Base-by-base conservation (phyloP, 2,888 invertebrate genomes). In the Orchesella flavescens region DNA sequence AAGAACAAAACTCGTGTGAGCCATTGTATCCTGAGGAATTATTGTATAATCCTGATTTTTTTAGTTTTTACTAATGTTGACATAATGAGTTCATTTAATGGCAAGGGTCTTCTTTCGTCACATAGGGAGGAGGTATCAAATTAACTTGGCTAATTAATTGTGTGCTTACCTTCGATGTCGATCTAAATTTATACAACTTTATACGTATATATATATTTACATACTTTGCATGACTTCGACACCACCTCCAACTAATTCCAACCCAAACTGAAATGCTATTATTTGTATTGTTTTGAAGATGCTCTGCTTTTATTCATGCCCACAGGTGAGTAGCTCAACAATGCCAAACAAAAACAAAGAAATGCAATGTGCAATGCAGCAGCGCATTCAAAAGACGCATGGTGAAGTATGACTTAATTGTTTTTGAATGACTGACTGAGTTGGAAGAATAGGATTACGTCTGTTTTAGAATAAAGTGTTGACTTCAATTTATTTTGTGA, bases 1-100 rank as follows among this genome's bases (percentile, higher is more conserved):
- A 49, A 49, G n/a, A 49, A 49, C 49, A 49, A 49, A 49, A 15
- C 12, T 49, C 12, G 13, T 19, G 21, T 57, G 1, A 57, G 17
- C 9, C 17, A 10, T 17, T 19, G 63, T 63, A n/a, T 63, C 19
- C 63, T n/a, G n/a, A n/a, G n/a, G 23, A 63, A 63, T n/a, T n/a
- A 63, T 63, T n/a, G 15, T 23, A 34, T 59, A 59, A 59, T 17
- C 59, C 24, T 44, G 24, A 24, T 57, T 74, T 21, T 44, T 61
- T 61, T 61, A 61, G 13, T n/a, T n/a, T n/a, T n/a, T n/a, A n/a
- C n/a, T n/a, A n/a, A 3, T 15, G n/a, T 24, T 75, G 75, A 75
- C 65, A 75, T 76, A 76, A 76, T 76, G 68, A 76, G 68, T 55
- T 76, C 76, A 68, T 44, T 76, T 57, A 76, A 76, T 76, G 76